Evolutionary conservation across 2,113 vertebrate species (phyloP).

Genomic region (Haemorhous mexicanus): DNA sequence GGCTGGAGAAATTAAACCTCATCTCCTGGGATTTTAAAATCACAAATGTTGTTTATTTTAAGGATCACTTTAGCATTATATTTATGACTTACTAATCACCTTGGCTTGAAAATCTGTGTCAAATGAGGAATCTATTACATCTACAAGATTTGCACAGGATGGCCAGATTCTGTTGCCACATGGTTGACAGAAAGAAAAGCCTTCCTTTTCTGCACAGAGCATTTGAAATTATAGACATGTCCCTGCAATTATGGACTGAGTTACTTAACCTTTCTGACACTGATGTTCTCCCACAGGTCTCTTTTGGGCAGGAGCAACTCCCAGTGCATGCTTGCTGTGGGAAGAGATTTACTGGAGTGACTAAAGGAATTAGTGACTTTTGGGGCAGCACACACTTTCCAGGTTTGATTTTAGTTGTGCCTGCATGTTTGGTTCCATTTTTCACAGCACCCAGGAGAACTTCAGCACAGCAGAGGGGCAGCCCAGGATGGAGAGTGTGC

Average conservation of each 20-base stretch:
- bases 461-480: not conserved
- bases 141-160: not conserved
- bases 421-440: not conserved
- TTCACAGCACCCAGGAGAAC: not conserved
- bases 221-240: constrained; percentile 26
- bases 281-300: not conserved
- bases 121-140: not conserved
- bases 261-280: constrained; percentile 51
- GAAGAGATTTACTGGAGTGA: not conserved
- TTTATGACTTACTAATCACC: constrained; percentile 52
- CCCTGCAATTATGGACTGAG: constrained; percentile 35
- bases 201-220: not conserved
- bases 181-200: not conserved
- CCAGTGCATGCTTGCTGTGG: not conserved
- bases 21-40: constrained; percentile 18
- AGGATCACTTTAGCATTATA: constrained; percentile 21
- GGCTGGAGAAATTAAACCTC: constrained; percentile 31
- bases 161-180: not conserved
- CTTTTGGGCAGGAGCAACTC: not conserved
- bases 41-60: constrained; percentile 50
- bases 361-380: not conserved
- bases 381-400: not conserved
- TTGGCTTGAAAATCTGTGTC: constrained; percentile 7
- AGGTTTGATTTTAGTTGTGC: not conserved
- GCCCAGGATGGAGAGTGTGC: not conserved